Conservation (phyloP, 2,113 vertebrate genomes). For the Chitala chitala region DNA sequence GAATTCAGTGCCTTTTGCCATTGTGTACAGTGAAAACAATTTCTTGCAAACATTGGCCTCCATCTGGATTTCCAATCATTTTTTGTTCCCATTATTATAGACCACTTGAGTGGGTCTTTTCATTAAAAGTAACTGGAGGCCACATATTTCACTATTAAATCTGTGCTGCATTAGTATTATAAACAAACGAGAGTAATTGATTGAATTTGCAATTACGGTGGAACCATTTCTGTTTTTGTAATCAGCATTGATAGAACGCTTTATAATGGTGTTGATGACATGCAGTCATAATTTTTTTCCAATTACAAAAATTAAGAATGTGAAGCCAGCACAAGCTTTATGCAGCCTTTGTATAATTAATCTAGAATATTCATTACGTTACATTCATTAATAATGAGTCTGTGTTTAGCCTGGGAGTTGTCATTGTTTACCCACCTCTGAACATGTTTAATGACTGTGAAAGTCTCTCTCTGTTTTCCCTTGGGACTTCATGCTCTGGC, state of each 20-base stretch:
- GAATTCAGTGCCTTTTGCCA: background rate
- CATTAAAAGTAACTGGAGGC: conserved; percentile 25
- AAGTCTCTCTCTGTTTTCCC: background rate
- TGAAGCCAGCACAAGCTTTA: conserved; percentile 38
- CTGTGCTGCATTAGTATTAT: conserved; percentile 49
- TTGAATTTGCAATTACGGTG: conserved; percentile 44
- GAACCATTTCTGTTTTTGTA: conserved; percentile 52
- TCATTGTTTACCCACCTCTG: conserved; percentile 37
- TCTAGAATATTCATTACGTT: conserved; percentile 45
- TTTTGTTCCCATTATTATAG: background rate
- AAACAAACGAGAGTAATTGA: conserved; percentile 54
- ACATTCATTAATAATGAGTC: conserved; percentile 26
- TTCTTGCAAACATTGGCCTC: background rate
- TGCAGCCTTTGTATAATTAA: conserved; percentile 41
- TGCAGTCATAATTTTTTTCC: conserved; percentile 25
- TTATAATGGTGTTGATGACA: conserved; percentile 45
- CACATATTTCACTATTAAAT: conserved; percentile 38
- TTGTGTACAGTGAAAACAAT: background rate
- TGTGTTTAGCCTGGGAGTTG: conserved; percentile 49
- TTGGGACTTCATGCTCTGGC: background rate
- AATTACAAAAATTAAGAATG: background rate
- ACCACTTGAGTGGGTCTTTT: background rate
- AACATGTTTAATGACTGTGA: conserved; percentile 12
- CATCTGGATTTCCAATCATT: background rate
- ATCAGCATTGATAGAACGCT: conserved; percentile 47